Evolutionary conservation across 2,888 invertebrate species (phyloP).

Genomic region (Morpho helenor): DNA sequence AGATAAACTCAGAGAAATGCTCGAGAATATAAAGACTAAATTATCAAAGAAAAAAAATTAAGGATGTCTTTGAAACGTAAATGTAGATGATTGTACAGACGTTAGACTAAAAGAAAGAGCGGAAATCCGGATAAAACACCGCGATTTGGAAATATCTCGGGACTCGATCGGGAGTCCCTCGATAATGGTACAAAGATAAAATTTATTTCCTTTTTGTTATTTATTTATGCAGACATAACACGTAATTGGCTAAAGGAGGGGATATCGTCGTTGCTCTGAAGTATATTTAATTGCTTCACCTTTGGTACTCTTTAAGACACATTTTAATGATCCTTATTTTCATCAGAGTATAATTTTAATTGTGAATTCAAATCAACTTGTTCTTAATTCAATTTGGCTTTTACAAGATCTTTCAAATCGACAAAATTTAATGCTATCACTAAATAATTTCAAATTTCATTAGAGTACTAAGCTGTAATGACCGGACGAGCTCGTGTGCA

Average conservation of each 20-base stretch:
- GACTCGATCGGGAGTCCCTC: not conserved
- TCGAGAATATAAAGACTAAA: not conserved
- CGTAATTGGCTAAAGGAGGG: not conserved
- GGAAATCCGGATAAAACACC: constrained; percentile 8
- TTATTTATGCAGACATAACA: not conserved
- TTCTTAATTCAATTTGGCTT: no score
- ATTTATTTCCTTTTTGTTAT: not conserved
- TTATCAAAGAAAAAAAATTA: constrained; percentile 6
- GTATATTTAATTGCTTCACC: no score
- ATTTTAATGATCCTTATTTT: no score
- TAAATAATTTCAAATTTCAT: no score
- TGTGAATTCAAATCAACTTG: no score
- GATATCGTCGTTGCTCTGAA: no score
- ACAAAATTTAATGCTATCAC: no score
- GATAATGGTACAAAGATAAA: constrained; percentile 4
- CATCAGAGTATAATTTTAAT: no score
- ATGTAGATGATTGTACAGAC: constrained; percentile 6
- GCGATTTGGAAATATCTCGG: not conserved
- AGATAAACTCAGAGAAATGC: not conserved
- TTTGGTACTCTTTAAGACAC: no score
- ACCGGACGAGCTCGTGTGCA: no score
- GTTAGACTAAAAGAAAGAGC: not conserved
- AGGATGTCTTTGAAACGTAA: constrained; percentile 4
- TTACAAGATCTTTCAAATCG: no score
- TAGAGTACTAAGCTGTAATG: no score